Conservation (phyloP, 1,140 invertebrate species). For the Polypedilum pembai region DNA sequence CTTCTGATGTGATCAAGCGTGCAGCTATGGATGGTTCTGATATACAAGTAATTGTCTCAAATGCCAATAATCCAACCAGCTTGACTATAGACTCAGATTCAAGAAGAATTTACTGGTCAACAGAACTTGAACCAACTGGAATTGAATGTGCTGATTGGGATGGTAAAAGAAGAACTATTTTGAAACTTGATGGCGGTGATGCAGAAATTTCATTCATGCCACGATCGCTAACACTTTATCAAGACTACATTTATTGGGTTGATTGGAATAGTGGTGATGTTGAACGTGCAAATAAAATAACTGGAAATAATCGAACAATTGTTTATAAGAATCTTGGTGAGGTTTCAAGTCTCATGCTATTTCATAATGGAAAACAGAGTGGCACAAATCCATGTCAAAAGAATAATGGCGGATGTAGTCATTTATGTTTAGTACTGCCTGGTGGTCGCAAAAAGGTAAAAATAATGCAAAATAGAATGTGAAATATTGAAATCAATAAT, state of each 20-base stretch:
- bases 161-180: slow-evolving; percentile 52
- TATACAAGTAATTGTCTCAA: slow-evolving; percentile 55
- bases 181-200: slow-evolving; percentile 53
- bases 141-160: slow-evolving; percentile 74
- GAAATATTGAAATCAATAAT: slow-evolving; percentile 35
- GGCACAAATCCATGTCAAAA: slow-evolving; percentile 57
- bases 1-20: slow-evolving; percentile 62
- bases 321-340: slow-evolving; percentile 63
- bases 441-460: slow-evolving; percentile 37
- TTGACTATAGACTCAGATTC: slow-evolving; percentile 63
- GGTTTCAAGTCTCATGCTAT: slow-evolving; percentile 69
- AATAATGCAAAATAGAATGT: slow-evolving; percentile 38
- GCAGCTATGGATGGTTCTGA: slow-evolving; percentile 66
- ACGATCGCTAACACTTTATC: slow-evolving; percentile 66
- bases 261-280: slow-evolving; percentile 70
- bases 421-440: slow-evolving; percentile 66
- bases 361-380: slow-evolving; percentile 59
- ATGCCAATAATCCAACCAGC: slow-evolving; percentile 66
- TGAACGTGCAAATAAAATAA: slow-evolving; percentile 60
- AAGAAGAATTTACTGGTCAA: slow-evolving; percentile 76
- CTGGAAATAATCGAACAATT: slow-evolving; percentile 55
- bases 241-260: slow-evolving; percentile 73
- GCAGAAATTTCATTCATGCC: slow-evolving; percentile 46
- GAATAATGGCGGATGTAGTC: slow-evolving; percentile 67
- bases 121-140: slow-evolving; percentile 61